These are phyloP conservation scores for Anneissia japonica DNA, from an alignment of 35 echinoderm and acorn worm species.

Conservation along the genomic window DNA sequence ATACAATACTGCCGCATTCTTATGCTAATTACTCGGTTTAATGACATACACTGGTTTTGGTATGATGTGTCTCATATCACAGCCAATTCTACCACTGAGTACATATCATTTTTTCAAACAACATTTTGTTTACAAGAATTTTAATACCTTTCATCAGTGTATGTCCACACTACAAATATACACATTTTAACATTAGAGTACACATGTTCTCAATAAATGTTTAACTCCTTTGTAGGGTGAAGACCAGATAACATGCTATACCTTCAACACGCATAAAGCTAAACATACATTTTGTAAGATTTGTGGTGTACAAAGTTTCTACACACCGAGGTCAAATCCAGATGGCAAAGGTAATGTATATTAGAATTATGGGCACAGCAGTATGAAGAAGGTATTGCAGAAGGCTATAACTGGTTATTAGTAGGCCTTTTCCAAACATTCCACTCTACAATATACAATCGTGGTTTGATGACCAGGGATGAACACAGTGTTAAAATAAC, in stretches of 20 bases:
- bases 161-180: too few relatives aligned
- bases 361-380: too few relatives aligned
- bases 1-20: too few relatives aligned
- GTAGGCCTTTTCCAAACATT: not conserved
- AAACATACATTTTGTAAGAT: conserved; percentile 95
- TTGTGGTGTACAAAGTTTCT: conserved; percentile 97
- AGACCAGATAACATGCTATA: conserved; percentile 74
- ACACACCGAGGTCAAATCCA: conserved; percentile 81
- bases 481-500: not conserved
- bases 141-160: too few relatives aligned
- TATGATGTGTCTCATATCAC: too few relatives aligned
- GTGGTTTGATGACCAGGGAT: not conserved
- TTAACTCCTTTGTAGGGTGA: conserved; percentile 72
- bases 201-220: too few relatives aligned
- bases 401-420: not conserved
- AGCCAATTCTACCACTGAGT: too few relatives aligned
- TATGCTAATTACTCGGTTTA: too few relatives aligned
- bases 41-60: too few relatives aligned
- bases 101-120: too few relatives aligned
- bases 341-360: conserved; percentile 90
- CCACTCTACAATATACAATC: not conserved
- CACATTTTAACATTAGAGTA: not conserved
- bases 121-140: too few relatives aligned
- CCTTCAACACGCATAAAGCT: conserved; percentile 71
- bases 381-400: too few relatives aligned